Conservation (phyloP, 2,797 vertebrate genomes). For the Champsocephalus esox region DNA sequence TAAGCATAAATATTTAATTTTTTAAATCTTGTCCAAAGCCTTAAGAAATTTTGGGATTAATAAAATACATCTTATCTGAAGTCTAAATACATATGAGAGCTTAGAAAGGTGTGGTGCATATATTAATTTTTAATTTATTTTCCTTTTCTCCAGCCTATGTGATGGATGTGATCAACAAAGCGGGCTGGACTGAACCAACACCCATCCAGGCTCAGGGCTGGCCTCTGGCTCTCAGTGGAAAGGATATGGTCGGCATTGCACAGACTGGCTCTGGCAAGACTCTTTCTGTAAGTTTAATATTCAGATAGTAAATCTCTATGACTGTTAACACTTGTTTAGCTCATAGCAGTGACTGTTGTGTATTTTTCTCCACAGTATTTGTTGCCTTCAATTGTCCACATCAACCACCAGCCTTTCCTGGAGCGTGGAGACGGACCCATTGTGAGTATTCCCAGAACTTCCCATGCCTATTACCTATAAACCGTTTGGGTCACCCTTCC, state of each 20-base stretch:
- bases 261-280: constrained; percentile 99
- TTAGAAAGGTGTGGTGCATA: neutral
- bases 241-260: constrained; percentile 98
- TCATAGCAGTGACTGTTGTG: neutral
- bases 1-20: too few relatives aligned
- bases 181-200: constrained; percentile 95
- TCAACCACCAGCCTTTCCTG: constrained; percentile 98
- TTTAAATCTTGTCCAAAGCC: too few relatives aligned
- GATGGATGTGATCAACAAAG: constrained; percentile 96
- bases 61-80: too few relatives aligned
- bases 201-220: constrained; percentile 98
- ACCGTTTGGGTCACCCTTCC: neutral
- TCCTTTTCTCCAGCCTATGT: constrained; percentile 87
- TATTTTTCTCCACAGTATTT: constrained; percentile 86
- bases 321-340: neutral
- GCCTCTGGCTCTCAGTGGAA: constrained; percentile 95
- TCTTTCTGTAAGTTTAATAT: constrained; percentile 88
- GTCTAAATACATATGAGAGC: too few relatives aligned
- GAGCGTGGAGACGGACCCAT: constrained; percentile 97
- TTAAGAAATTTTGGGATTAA: too few relatives aligned
- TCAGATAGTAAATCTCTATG: too few relatives aligned
- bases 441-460: constrained; percentile 83
- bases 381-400: constrained; percentile 97
- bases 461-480: too few relatives aligned
- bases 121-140: neutral